A percentile compares a stretch with the other conserved stretches of the same genome.
phyloP scores from a whole-genome alignment of 1,140 invertebrate genomes.

The Penaeus chinensis region DNA sequence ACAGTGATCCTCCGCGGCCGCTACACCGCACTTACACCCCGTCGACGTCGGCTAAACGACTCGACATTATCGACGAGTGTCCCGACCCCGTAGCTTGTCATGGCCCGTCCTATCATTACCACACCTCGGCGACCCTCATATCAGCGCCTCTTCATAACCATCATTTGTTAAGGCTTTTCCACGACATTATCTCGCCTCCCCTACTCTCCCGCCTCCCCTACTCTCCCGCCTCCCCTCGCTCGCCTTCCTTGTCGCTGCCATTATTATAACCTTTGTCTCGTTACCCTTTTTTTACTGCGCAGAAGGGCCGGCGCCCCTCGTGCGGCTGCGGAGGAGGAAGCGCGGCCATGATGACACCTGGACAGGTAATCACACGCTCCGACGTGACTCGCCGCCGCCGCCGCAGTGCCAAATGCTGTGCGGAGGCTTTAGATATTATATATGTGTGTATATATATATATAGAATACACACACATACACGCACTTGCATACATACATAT shows the following conservation, averaged over 20 bases:
- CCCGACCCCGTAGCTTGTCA: background rate
- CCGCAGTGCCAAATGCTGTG: too few species aligned
- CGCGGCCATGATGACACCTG: too few species aligned
- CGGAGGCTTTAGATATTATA: too few species aligned
- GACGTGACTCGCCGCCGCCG: too few species aligned
- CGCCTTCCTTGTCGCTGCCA: background rate
- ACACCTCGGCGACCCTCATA: background rate
- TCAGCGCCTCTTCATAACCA: background rate
- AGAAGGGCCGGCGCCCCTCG: background rate
- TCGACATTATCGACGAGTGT: background rate
- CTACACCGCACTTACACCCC: background rate
- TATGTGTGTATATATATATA: too few species aligned
- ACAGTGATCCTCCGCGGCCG: too few species aligned
- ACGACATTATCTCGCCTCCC: too few species aligned
- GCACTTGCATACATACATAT: too few species aligned
- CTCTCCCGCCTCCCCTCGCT: background rate
- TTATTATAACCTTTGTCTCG: background rate
- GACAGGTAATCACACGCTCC: too few species aligned
- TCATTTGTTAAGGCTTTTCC: background rate
- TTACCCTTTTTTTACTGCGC: background rate
- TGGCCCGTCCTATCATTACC: background rate
- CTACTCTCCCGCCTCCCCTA: background rate
- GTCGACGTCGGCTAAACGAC: too few species aligned
- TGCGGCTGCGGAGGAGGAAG: too few species aligned
- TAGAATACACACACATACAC: too few species aligned